phyloP scores from a whole-genome alignment of 2,797 vertebrate genomes.

The Lemur catta region DNA sequence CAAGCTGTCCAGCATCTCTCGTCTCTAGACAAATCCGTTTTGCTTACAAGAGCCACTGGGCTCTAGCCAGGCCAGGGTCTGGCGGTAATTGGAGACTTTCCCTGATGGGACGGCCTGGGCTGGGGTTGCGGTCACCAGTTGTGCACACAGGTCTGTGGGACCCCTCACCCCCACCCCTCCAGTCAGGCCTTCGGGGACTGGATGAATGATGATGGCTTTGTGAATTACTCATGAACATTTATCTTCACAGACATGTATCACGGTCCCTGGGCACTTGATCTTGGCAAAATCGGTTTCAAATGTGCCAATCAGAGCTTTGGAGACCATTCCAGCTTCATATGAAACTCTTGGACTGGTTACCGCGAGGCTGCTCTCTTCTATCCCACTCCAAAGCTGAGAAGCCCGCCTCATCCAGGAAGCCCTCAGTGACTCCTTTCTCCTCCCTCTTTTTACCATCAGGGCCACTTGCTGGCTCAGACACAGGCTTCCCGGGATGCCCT shows the following conservation, averaged over 20 bases:
- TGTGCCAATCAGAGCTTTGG: neutral
- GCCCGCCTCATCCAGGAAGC: neutral
- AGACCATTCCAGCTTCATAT: accelerated
- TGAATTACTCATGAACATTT: neutral
- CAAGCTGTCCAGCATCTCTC: neutral
- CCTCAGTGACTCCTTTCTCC: neutral
- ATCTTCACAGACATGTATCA: neutral
- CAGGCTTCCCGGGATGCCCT: neutral
- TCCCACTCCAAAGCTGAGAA: neutral
- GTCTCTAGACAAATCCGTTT: neutral
- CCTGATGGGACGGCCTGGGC: no score
- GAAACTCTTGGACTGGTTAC: neutral
- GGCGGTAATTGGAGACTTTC: neutral
- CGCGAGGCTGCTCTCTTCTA: no score
- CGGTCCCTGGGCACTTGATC: accelerated
- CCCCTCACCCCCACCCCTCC: accelerated
- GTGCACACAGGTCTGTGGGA: neutral
- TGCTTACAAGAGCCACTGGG: neutral
- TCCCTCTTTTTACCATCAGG: neutral
- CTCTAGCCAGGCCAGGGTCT: neutral
- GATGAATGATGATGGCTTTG: neutral
- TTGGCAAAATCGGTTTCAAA: neutral
- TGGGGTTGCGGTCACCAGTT: neutral
- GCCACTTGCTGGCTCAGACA: neutral
- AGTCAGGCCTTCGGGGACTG: neutral